Evolutionary conservation across 1,140 invertebrate species (phyloP), one percentile per base, ranked within the genome.

Genomic region (Diachasmimorpha longicaudata): DNA sequence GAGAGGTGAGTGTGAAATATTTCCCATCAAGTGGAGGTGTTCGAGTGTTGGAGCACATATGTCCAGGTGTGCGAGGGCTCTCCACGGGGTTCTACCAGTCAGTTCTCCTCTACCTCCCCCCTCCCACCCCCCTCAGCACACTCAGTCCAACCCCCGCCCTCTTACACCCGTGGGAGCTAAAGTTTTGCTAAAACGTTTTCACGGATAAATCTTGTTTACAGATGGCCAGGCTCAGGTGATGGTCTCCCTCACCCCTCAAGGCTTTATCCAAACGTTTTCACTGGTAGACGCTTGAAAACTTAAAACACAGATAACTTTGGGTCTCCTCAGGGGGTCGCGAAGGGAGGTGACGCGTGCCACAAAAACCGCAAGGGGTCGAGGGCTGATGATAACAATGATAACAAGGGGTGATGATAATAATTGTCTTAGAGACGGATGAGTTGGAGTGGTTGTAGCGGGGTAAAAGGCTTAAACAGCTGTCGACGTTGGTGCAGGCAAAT

Each of bases 141-240:
- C 31, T 31, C 31, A 2, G 31, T 31, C 31, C 6, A 3, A 13
- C 25, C 39, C 14, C 25, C 16, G 36, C 36, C 44, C 46, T 71
- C 19, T 77, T 19, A 19, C 25, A 78, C 84, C 78, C 83, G 46
- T 76, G 84, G 83, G 84, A 85, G 70, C 70, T 67, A 80, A 84
- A 85, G 79, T 85, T 85, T 84, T 76, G 78, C 81, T 84, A 82
- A 85, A 85, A 85, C 80, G 84, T 84, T 85, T 81, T 81, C 77
- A 78, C 77, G 78, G 77, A 84, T 85, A 85, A 85, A 84, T 85
- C 83, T 84, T 83, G 82, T 84, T 85, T 85, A 84, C 83, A 81
- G 83, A 84, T 84, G 81, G 82, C 82, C 82, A 82, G 78, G 79
- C 79, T 83, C 82, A 85, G 81, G 83, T 83, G 81, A 83, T 85